These are phyloP conservation scores for Calyptomena viridis DNA, from an alignment of 2,113 vertebrate genomes.

Conservation along the genomic window DNA sequence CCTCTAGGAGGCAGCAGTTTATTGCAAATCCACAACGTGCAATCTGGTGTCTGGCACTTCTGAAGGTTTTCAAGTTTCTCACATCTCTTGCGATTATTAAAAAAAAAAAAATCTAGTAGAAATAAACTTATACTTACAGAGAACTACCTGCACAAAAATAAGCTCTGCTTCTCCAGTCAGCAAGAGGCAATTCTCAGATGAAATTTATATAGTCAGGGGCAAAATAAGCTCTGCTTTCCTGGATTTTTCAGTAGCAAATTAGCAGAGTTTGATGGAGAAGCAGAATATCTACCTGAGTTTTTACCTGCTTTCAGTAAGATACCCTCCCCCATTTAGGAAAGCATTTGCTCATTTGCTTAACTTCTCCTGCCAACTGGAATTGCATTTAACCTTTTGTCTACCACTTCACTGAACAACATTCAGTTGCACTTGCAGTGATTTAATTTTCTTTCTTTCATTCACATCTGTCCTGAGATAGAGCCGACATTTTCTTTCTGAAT, in stretches of 20 bases:
- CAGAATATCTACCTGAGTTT: not conserved
- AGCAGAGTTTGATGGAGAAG: not conserved
- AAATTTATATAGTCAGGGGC: not conserved
- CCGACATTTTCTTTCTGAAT: not conserved
- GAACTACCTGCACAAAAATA: not conserved
- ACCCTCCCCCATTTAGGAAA: not conserved
- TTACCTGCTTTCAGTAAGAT: not conserved
- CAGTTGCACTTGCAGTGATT: not conserved
- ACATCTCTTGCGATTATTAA: not conserved
- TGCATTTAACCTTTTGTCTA: not conserved
- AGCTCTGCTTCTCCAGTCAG: not conserved
- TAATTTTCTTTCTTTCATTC: not conserved
- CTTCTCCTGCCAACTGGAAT: not conserved
- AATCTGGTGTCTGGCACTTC: not conserved
- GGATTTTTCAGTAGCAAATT: not conserved
- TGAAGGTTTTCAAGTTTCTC: not conserved
- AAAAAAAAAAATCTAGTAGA: not conserved
- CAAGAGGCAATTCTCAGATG: not conserved
- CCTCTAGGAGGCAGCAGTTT: slow-evolving; percentile 63
- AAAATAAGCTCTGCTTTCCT: not conserved
- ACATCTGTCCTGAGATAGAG: not conserved
- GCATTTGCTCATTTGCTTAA: not conserved
- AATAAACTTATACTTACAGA: not conserved
- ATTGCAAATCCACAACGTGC: not conserved
- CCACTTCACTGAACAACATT: accelerated